These are phyloP conservation scores for Epizoanthus illoricatus DNA, from an alignment of 92 coral and sea anemone genomes.

Conservation along the genomic window DNA sequence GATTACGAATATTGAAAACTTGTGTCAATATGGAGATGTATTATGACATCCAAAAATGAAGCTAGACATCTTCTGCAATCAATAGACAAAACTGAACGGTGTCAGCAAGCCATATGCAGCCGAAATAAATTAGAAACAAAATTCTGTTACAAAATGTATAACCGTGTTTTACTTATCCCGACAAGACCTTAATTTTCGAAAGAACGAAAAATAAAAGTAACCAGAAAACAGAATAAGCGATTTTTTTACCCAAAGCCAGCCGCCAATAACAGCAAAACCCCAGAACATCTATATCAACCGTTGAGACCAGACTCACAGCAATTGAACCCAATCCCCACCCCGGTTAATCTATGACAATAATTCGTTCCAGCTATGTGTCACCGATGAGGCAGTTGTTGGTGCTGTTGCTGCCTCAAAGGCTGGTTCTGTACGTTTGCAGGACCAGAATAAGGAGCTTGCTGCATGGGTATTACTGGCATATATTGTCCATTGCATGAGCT, in stretches of 20 bases:
- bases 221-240: not conserved
- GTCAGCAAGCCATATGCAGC: not conserved
- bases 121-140: conserved; percentile 23
- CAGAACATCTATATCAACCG: not conserved
- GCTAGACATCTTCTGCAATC: too few species aligned
- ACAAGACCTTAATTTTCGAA: not conserved
- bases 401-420: conserved; percentile 43
- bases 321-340: not conserved
- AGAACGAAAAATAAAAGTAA: not conserved
- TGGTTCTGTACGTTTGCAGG: conserved; percentile 18
- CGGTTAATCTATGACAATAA: not conserved
- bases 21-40: not conserved
- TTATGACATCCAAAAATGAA: not conserved
- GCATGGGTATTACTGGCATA: conserved; percentile 64
- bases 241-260: not conserved
- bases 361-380: conserved; percentile 10
- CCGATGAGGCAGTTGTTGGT: conserved; percentile 68
- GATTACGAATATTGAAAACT: not conserved
- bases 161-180: not conserved
- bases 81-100: not conserved
- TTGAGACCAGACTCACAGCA: not conserved
- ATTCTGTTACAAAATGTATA: not conserved
- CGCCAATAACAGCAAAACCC: too few species aligned
- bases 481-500: conserved; percentile 60
- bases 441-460: conserved; percentile 50